Evolutionary conservation across 2,113 vertebrate species (phyloP), one percentile per base, ranked within the genome.

Genomic region (Toxotes jaculatrix): DNA sequence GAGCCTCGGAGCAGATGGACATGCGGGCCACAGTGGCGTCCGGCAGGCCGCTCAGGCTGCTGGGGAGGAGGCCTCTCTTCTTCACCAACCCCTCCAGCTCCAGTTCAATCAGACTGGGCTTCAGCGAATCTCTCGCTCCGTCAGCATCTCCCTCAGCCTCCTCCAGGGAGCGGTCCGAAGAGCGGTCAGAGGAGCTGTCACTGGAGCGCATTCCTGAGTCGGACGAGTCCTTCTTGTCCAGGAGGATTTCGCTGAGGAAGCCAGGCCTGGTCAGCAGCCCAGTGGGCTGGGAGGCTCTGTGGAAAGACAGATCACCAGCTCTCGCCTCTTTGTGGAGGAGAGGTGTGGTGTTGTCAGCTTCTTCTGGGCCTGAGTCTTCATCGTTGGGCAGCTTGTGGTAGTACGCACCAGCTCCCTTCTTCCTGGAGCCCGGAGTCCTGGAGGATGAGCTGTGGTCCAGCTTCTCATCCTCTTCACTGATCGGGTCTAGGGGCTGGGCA

Each of bases 1-100:
- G 94, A 23, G 97, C 97, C 80, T 99, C 98, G 0, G 98, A 99
- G 92, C 98, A 99, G 91, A 99, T 98, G 80, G 98, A 99, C 98
- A 99, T 99, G 51, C 98, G 97, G 36, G 96, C 96, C 27, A 97
- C 86, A 0, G 92, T 19, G 0, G 97, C 83, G n/a, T 99, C 97
- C 56, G 96, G 97, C 79, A 97, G 95, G 85, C 96, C 96, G 56
- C 95, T 96, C 82, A 97, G 96, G 86, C 96, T 97, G 74, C 95
- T 96, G 0, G 97, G 97, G 57, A 97, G 93, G 57, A 96, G 91
- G 73, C 96, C 96, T 75, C 96, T 94, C 80, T 96, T 96, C 71
- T 91, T 96, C 66, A 94, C 93, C 84, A 93, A 93, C 76, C 94
- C 84, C 21, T 97, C 97, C 17, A 97, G 96, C 85, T 97, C 97